Base-by-base conservation (phyloP, 2,888 invertebrate genomes). In the Meliscaeva auricollis region DNA sequence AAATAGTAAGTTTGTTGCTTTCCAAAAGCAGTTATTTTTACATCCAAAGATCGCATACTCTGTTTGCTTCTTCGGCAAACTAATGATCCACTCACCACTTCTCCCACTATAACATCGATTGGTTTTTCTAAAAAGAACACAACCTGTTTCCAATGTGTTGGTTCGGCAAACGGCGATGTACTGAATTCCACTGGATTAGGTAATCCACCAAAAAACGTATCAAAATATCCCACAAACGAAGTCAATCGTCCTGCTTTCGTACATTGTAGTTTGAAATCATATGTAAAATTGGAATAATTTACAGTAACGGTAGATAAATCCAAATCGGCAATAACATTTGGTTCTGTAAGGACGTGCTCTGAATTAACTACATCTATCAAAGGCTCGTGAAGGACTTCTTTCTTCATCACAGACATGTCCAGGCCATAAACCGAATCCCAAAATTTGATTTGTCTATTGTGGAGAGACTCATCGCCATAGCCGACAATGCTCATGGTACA, bases 381-480 rank as follows among this genome's bases (percentile, higher is more conserved):
- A 0, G 96, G 95, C 90, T 98, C 98, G 89, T 94, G 93, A 0
- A 98, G 93, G 0, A 97, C 97, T 90, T 97, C 96, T 0, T 94
- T 94, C 90, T 96, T 96, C 95, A 99, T 96, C 88, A 96, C 97
- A 81, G 95, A 95, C 98, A 99, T 99, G 92, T 96, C 96, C 89
- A 96, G 98, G 0, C 98, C 98, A 89, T 98, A 98, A 0, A 99
- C 98, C 92, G 98, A 94, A 17, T 97, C 95, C 98, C 98, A 99
- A 91, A 96, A 98, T 54, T 94, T 94, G 2, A 98, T 95, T 74
- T 95, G 93, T 87, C 94, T 95, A 44, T 94, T 93, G 89, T 97
- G 96, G 13, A 95, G 94, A 8, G 94, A 95, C 92, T 93, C 90
- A 93, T 97, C 97, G 88, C 96, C 96, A 88, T 96, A 95, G 2